Evolutionary conservation across 2,888 invertebrate genomes (phyloP), one percentile per base, ranked within the genome.

Genomic region (Liopterus haemorrhoidalis): DNA sequence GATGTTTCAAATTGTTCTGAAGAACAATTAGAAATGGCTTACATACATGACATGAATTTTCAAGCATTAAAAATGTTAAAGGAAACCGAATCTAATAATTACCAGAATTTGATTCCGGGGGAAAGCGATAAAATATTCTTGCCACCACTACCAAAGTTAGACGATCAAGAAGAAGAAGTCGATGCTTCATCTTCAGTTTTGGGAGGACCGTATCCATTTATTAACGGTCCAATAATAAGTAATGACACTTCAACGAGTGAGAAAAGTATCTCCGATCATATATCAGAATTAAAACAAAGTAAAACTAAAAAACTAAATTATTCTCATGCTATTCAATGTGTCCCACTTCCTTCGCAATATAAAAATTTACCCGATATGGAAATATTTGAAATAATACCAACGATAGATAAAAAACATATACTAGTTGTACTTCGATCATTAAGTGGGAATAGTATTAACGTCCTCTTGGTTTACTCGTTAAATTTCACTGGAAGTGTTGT

Each of bases 341-440:
- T 79, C 16, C 65, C 68, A 55, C 66, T 80, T 51, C 78, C 78
- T 9, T 54, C 69, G 4, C 68, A 66, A 41, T 64, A 76, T 48
- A 71, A 70, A 49, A 62, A 72, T 14, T 65, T 65, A 41, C 70
- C 71, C 28, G 71, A 75, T 55, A 65, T 77, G 32, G 72, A 69
- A 56, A 71, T 82, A 11, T 74, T 76, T 0, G 79, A 81, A 55
- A 73, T 87, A 30, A 59, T 82, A 46, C 81, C 85, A 0, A 82
- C 82, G 0, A 75, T 77, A 50, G 83, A 84, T 59, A 79, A 81
- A 49, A 74, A 74, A 49, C 81, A 82, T 61, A 59, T 87, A 41
- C 64, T 87, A 32, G 78, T 82, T 1, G 73, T 78, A 2, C 63
- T 80, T 38, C 71, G 71, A 2, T 65, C 62, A 47, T 43, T 18